phyloP scores from a whole-genome alignment of 2,888 invertebrate genomes.

The Gastracanthus pulcherrimus region DNA sequence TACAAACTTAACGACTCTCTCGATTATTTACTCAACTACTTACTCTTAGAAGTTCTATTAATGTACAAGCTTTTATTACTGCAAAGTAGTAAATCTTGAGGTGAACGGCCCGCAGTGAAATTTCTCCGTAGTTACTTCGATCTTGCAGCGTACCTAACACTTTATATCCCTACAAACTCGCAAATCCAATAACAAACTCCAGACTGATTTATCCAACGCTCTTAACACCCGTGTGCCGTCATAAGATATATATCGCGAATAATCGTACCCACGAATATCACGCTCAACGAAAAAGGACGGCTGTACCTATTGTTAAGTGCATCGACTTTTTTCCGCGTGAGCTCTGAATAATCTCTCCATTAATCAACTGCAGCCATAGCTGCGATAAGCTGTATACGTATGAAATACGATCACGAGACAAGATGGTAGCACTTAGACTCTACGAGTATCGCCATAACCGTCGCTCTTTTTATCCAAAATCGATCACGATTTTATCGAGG shows the following conservation, averaged over 20 bases:
- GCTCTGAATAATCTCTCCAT: background rate
- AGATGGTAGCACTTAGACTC: conserved; percentile 10
- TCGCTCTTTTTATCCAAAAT: background rate
- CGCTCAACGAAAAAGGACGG: background rate
- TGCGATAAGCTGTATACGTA: background rate
- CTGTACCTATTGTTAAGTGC: no score
- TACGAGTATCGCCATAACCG: background rate
- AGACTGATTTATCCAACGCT: background rate
- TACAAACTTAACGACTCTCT: no score
- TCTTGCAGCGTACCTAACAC: background rate
- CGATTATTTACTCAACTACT: no score
- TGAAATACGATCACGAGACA: background rate
- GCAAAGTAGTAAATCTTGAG: background rate
- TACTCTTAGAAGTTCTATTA: background rate
- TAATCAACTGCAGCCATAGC: background rate
- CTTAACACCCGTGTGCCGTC: background rate
- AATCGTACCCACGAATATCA: background rate
- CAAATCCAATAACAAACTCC: conserved; percentile 12
- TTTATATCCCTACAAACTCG: background rate
- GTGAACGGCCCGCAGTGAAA: background rate
- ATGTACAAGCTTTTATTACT: background rate
- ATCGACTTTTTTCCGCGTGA: no score
- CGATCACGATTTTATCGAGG: conserved; percentile 7
- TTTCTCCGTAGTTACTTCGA: background rate
- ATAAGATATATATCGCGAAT: background rate